Evolutionary conservation across 2,888 invertebrate species (phyloP).

Genomic region (Pristionchus maxplancki): DNA sequence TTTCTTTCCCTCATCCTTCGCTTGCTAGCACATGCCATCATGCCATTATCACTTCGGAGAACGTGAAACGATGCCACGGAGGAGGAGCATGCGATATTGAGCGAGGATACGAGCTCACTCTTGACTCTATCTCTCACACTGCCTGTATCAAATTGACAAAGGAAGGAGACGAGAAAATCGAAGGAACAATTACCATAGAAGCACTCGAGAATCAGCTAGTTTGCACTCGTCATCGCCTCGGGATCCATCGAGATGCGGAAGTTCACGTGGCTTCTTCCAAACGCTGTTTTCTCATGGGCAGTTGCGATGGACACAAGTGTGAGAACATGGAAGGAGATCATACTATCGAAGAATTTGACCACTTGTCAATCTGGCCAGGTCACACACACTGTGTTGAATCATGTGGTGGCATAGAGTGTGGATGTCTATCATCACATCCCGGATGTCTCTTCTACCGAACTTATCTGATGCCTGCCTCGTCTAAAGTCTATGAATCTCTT

Average conservation of each 20-base stretch:
- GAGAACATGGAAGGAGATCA: not conserved
- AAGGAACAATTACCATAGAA: not conserved
- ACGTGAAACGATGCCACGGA: not conserved
- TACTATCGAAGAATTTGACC: not conserved
- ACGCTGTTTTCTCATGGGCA: not conserved
- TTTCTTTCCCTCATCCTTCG: not conserved
- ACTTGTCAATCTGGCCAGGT: not conserved
- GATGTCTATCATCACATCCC: not conserved
- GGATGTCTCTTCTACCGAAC: not conserved
- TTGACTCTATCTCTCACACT: not conserved
- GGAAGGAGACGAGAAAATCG: not conserved
- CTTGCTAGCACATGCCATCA: not conserved
- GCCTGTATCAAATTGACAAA: not conserved
- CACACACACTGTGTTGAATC: not conserved
- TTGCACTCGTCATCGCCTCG: not conserved
- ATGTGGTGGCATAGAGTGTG: constrained; percentile 12
- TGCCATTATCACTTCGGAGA: not conserved
- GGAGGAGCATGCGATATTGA: not conserved
- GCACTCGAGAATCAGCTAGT: not conserved
- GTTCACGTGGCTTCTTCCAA: not conserved
- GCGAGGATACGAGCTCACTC: not conserved
- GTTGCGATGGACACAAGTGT: not conserved
- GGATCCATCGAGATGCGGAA: not conserved
- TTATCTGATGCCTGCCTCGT: not conserved
- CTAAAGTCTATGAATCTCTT: not conserved